phyloP scores from a whole-genome alignment of 2,888 invertebrate genomes.

The Agrotis exclamationis region DNA sequence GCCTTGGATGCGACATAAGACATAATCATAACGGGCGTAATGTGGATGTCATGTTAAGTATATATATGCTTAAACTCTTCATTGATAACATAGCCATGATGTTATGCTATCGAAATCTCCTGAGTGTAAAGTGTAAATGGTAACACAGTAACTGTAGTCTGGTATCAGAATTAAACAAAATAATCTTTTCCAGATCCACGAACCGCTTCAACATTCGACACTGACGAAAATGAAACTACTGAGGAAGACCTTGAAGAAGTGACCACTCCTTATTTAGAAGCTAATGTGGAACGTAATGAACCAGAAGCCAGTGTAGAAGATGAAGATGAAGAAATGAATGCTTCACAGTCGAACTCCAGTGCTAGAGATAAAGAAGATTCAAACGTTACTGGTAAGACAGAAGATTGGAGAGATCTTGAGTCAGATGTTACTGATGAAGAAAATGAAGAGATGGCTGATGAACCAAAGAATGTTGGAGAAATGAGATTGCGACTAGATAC shows the following conservation, averaged over 20 bases:
- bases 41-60: too few relatives aligned
- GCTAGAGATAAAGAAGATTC: neutral
- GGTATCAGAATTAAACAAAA: too few relatives aligned
- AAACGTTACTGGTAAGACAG: too few relatives aligned
- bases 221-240: neutral
- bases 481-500: neutral
- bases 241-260: neutral
- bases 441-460: neutral
- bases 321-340: neutral
- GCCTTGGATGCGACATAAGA: too few relatives aligned
- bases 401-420: neutral
- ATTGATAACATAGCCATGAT: too few relatives aligned
- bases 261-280: neutral
- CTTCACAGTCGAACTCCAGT: neutral
- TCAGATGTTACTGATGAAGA: neutral
- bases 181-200: slow-evolving; percentile 42
- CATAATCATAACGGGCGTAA: too few relatives aligned
- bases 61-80: too few relatives aligned
- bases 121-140: too few relatives aligned
- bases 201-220: neutral
- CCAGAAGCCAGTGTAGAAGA: neutral
- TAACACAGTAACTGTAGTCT: too few relatives aligned
- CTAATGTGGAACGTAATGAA: neutral
- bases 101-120: too few relatives aligned
- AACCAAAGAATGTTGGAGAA: neutral